phyloP scores from a whole-genome alignment of 2,113 vertebrate genomes.

The Pangasianodon hypophthalmus region DNA sequence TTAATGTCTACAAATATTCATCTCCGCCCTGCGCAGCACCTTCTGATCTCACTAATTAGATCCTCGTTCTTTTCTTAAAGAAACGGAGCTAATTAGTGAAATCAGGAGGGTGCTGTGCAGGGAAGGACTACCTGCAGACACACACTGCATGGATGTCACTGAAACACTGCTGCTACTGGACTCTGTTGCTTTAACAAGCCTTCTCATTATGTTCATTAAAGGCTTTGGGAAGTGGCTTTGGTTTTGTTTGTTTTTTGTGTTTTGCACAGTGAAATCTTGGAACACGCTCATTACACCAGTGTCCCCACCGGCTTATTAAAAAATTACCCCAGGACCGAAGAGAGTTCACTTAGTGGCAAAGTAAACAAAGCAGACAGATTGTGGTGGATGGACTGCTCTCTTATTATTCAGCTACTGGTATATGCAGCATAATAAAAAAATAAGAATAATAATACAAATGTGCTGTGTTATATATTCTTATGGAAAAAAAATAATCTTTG shows the following conservation, averaged over 20 bases:
- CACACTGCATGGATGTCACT: not conserved
- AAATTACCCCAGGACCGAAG: not conserved
- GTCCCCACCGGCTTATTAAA: not conserved
- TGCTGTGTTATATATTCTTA: not conserved
- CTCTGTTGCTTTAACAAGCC: conserved; percentile 15
- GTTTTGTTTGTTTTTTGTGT: not conserved
- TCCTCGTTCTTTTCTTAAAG: not conserved
- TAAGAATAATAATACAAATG: not conserved
- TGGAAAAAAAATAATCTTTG: not conserved
- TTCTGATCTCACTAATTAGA: conserved; percentile 19
- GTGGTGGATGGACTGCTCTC: not conserved
- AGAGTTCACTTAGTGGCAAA: conserved; percentile 2
- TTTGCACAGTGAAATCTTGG: not conserved
- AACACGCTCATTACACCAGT: not conserved
- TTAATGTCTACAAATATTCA: conserved; percentile 16
- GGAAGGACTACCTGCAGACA: not conserved
- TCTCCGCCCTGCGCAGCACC: not conserved
- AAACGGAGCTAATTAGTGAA: conserved; percentile 18
- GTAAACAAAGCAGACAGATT: not conserved
- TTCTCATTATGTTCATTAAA: not conserved
- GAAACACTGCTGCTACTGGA: not conserved
- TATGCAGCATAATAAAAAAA: not conserved
- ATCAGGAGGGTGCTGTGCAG: not conserved
- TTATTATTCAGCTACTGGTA: not conserved
- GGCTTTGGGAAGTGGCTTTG: not conserved